phyloP scores from a whole-genome alignment of 2,113 vertebrate species.

The Notechis scutatus region DNA sequence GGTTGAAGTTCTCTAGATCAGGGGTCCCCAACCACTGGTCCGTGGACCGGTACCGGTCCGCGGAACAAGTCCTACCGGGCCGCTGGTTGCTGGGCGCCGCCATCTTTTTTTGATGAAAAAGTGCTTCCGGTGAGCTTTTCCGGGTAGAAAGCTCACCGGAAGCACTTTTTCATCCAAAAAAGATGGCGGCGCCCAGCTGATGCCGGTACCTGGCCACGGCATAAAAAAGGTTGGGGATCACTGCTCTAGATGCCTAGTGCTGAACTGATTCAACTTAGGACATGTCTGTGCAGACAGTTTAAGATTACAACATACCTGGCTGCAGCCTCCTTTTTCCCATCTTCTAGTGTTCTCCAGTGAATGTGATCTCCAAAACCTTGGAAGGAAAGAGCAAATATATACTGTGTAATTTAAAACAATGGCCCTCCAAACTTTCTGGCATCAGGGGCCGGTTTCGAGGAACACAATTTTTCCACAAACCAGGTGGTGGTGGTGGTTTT shows the following conservation, averaged over 20 bases:
- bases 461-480: neutral
- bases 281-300: neutral
- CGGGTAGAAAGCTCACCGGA: no score
- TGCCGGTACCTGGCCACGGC: no score
- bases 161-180: no score
- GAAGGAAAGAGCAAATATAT: constrained; percentile 53
- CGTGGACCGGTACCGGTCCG: no score
- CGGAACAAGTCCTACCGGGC: no score
- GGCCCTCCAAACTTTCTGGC: neutral
- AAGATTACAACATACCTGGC: constrained; percentile 78
- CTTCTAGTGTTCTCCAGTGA: constrained; percentile 92
- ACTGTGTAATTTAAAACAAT: constrained; percentile 11
- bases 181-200: no score
- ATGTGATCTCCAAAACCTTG: constrained; percentile 96
- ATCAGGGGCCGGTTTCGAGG: neutral
- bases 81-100: no score
- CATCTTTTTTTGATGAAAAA: no score
- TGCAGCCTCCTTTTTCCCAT: constrained; percentile 92
- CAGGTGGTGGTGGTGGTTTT: neutral
- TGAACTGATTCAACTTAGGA: neutral
- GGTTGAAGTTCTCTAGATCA: neutral
- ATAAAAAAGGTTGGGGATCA: no score
- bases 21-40: no score
- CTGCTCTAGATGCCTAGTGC: neutral
- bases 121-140: no score